phyloP scores from a whole-genome alignment of 37 sponge, comb jelly and placozoan species.

The Axinella damicornis region DNA sequence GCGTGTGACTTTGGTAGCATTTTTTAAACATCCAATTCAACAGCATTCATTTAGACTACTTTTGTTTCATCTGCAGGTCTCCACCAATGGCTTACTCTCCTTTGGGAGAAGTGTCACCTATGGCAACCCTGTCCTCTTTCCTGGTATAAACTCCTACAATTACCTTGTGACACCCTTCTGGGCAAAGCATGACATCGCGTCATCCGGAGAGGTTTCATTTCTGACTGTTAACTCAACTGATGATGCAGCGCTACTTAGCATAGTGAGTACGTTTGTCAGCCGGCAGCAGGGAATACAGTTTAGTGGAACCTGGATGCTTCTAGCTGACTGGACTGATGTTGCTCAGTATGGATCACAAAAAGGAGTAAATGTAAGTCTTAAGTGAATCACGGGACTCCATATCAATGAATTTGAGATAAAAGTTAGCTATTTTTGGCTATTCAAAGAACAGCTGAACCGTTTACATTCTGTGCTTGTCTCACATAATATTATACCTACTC shows the following conservation, averaged over 20 bases:
- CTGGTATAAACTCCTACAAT: slow-evolving; percentile 6
- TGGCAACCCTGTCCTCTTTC: slow-evolving; percentile 26
- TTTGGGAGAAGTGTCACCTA: slow-evolving; percentile 5
- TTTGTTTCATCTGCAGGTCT: slow-evolving; percentile 13
- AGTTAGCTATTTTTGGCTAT: no score
- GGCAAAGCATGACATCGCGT: slow-evolving; percentile 21
- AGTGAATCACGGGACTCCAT: no score
- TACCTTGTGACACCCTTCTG: slow-evolving; percentile 42
- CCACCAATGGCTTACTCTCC: slow-evolving; percentile 20
- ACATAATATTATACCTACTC: no score
- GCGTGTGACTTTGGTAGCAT: no score
- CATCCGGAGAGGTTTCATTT: slow-evolving; percentile 23
- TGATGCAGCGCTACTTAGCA: background rate
- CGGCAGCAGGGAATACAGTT: background rate
- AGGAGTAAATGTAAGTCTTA: no score
- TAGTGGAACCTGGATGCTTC: slow-evolving; percentile 38
- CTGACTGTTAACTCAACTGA: background rate
- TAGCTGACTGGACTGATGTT: slow-evolving; percentile 30
- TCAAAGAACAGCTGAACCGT: no score
- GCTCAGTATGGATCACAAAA: slow-evolving; percentile 19
- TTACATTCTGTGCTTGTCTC: no score
- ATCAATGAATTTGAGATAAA: no score
- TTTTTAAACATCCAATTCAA: no score
- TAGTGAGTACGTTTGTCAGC: slow-evolving; percentile 2
- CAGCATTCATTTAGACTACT: no score